Evolutionary conservation across 2,797 vertebrate species (phyloP).

Genomic region (Sebastes matsubarae): DNA sequence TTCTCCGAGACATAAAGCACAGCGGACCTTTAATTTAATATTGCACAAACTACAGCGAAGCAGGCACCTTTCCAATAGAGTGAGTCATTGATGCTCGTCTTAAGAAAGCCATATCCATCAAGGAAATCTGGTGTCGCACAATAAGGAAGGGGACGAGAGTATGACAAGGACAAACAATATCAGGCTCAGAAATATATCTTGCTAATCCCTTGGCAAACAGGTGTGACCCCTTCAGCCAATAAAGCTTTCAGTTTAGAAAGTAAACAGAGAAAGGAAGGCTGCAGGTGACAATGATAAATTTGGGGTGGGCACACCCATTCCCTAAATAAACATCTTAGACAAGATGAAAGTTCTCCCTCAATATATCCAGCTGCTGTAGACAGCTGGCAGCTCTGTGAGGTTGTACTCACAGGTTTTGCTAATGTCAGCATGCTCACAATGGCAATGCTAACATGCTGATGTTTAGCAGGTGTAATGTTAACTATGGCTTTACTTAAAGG

Average conservation of each 20-base stretch:
- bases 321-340: conserved; percentile 34
- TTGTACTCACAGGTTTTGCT: background rate
- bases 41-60: conserved; percentile 47
- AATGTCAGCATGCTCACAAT: background rate
- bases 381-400: background rate
- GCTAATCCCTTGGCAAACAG: conserved; percentile 66
- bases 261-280: conserved; percentile 37
- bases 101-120: conserved; percentile 53
- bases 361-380: background rate
- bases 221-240: conserved; percentile 69
- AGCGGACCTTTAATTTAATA: conserved; percentile 54
- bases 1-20: conserved; percentile 34
- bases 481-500: background rate
- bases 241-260: conserved; percentile 60
- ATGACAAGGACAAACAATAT: conserved; percentile 68
- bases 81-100: conserved; percentile 55
- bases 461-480: background rate
- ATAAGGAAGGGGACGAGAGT: conserved; percentile 21
- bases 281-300: conserved; percentile 56
- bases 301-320: conserved; percentile 20
- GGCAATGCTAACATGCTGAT: background rate
- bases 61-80: conserved; percentile 62
- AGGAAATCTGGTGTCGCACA: conserved; percentile 17
- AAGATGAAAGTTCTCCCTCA: conserved; percentile 1
- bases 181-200: conserved; percentile 54